A percentile compares a stretch with the other conserved stretches of the same genome.
Conservation (phyloP, 2,888 invertebrate genomes). For the Dioctria rufipes region DNA sequence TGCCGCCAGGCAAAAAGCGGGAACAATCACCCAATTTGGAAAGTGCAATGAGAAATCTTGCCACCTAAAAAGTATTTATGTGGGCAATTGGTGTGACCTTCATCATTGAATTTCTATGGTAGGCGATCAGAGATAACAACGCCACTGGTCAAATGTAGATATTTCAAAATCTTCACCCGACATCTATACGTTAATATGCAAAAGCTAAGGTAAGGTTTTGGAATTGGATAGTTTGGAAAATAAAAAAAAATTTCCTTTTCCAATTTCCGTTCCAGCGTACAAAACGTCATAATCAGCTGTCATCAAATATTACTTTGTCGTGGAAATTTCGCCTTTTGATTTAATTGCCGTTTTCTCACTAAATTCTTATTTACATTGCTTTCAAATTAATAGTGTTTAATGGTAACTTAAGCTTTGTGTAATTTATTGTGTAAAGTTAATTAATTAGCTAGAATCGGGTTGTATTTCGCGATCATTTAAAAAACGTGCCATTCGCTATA, state of each 20-base stretch:
- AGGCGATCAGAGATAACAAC: too few relatives aligned
- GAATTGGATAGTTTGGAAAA: not conserved
- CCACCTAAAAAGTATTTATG: too few relatives aligned
- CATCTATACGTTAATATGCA: too few relatives aligned
- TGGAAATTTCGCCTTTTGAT: not conserved
- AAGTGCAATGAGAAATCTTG: too few relatives aligned
- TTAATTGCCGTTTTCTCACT: conserved; percentile 3
- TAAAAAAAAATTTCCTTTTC: conserved; percentile 5
- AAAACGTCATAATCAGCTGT: conserved; percentile 44
- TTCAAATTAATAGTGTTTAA: conserved; percentile 2
- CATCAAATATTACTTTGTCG: conserved; percentile 11
- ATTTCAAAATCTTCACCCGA: too few relatives aligned
- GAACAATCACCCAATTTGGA: too few relatives aligned
- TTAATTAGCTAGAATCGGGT: too few relatives aligned
- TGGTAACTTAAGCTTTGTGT: conserved; percentile 11
- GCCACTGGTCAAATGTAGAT: not conserved
- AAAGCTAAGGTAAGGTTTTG: too few relatives aligned
- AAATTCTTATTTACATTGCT: conserved; percentile 27
- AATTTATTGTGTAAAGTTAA: not conserved
- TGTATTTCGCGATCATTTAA: not conserved
- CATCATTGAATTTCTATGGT: too few relatives aligned
- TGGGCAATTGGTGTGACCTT: too few relatives aligned
- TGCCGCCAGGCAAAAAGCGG: too few relatives aligned
- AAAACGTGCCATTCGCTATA: conserved; percentile 1
- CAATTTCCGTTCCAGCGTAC: conserved; percentile 27